Evolutionary conservation across 2,888 invertebrate genomes (phyloP), one percentile per base, ranked within the genome.

Genomic region (Orchesella flavescens): DNA sequence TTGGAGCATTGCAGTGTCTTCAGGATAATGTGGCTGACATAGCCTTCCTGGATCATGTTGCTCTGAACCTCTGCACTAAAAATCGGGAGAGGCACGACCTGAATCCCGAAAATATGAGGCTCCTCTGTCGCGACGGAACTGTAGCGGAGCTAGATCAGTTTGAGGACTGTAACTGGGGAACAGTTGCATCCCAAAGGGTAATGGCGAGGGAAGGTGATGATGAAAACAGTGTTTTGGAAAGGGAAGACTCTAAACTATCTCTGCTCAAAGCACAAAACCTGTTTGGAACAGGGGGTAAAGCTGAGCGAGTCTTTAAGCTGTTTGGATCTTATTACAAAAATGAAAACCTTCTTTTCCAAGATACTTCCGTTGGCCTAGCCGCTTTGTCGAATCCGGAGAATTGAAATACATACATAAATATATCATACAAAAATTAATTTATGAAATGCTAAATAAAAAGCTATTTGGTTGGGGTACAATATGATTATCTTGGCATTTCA

Each of bases 81-180:
- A n/a, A n/a, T n/a, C n/a, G n/a, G n/a, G n/a, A n/a, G n/a, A 7
- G 34, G 7, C 2, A 2, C 7, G 34, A 34, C 7, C 34, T 34
- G 34, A 34, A 34, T 78, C 90, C 90, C 0, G 89, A 92, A 0
- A 92, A 93, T 88, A 93, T 92, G 87, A 92, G 92, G 87, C 90
- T 94, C 0, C 90, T 94, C 0, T 94, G 94, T 89, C 91, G 93
- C 0, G 91, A 92, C 88, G 93, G 93, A 12, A 93, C 93, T 0
- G 92, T 92, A 12, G 83, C 91, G 0, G 91, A 93, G 76, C 1
- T 69, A 1, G 46, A 59, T 0, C 15, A 82, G 19, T 93, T 91
- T 89, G 89, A 91, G 1, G 91, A 90, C 0, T 94, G 94, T 89
- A 92, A 94, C 89, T 90, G 94, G 24, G 93, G 92, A 0, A 90